Evolutionary conservation across 2,888 invertebrate species (phyloP), one percentile per base, ranked within the genome.

Genomic region (Automeris io): DNA sequence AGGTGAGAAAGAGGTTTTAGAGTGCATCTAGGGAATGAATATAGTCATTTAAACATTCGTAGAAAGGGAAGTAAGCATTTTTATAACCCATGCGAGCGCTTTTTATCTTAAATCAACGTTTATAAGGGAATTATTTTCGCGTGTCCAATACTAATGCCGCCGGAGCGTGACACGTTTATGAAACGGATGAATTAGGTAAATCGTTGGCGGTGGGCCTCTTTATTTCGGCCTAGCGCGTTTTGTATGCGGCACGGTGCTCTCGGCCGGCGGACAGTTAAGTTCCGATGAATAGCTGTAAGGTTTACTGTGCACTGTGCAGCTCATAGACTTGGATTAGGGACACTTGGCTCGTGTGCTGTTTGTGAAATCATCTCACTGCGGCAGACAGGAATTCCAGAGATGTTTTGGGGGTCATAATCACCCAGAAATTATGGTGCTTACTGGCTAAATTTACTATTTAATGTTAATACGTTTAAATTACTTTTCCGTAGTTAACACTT

Each of bases 211-310:
- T 49, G 49, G 45, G 49, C 49, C 47, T 51, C 52, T 54, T 51
- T 54, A 55, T 62, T 57, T 53, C 57, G 54, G 59, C 62, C 62
- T 50, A 46, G 51, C 35, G 45, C 51, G 60, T 79, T 81, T 74
- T 65, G 77, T 82, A 82, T 82, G 72, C 75, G 33, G 51, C 49
- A 37, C 51, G 44, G 36, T 40, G 47, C 43, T 36, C 47, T 42
- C 43, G 47, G 33, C 39, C 48, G 39, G 42, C 37, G 34, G 41
- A 75, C 80, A 70, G 81, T 79, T 80, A 76, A 46, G 55, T 76
- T 78, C 76, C 66, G 53, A 54, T 55, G 70, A 74, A 53, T 77
- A 75, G 75, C 77, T 66, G 75, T 73, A 53, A 48, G 50, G 52
- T 49, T 50, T 22, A 26, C 34, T 9, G 18, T 39, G 25, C n/a